These are phyloP conservation scores for Haliclona indistincta DNA, from an alignment of 37 sponge, comb jelly and placozoan species.

Conservation along the genomic window DNA sequence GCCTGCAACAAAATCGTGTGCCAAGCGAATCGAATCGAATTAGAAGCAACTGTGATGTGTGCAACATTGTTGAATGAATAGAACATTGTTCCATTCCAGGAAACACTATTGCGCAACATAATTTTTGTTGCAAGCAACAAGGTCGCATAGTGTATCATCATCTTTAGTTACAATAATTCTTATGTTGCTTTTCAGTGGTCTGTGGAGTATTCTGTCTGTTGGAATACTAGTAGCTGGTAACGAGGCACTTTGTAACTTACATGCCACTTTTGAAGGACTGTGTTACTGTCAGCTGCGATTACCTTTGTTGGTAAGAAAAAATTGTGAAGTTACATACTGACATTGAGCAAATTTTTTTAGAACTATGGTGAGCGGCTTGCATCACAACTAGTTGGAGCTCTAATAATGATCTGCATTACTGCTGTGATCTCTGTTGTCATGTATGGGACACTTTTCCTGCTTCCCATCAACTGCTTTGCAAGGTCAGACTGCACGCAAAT, in stretches of 20 bases:
- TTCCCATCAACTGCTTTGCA: no score
- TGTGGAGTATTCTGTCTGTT: slow-evolving; percentile 44
- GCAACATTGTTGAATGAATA: no score
- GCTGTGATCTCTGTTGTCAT: slow-evolving; percentile 20
- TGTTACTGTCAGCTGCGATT: slow-evolving; percentile 32
- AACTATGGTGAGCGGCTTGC: slow-evolving; percentile 7
- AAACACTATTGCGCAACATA: no score
- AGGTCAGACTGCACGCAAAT: no score
- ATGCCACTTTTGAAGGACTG: slow-evolving; percentile 48
- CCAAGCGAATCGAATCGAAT: no score
- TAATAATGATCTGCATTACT: slow-evolving; percentile 19
- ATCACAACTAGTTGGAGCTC: slow-evolving; percentile 18
- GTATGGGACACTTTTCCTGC: slow-evolving; percentile 25
- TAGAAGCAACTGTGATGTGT: no score
- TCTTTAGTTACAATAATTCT: not conserved
- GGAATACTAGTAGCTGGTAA: slow-evolving; percentile 5
- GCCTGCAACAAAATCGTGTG: no score
- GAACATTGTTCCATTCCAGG: no score
- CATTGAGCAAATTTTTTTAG: slow-evolving; percentile 10
- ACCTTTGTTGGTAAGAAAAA: slow-evolving; percentile 27
- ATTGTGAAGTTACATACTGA: not conserved
- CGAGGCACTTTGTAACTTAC: slow-evolving; percentile 8
- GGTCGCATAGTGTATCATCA: no score
- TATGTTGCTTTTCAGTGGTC: slow-evolving; percentile 43
- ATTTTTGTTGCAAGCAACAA: no score